Evolutionary conservation across 2,888 invertebrate genomes (phyloP).

Genomic region (Lycia hirtaria): DNA sequence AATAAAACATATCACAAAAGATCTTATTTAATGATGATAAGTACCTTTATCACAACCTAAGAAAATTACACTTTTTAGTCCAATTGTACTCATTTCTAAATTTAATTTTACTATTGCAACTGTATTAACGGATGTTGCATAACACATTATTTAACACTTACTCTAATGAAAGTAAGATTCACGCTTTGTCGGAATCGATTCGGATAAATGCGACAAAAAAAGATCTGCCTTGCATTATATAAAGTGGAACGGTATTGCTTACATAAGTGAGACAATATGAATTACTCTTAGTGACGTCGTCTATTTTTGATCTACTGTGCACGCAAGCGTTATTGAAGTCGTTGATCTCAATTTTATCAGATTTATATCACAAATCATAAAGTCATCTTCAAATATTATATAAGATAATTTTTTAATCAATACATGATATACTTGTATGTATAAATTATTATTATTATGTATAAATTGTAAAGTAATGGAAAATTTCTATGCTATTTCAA

Average conservation of each 20-base stretch:
- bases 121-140: conserved; percentile 52
- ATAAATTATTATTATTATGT: too few species aligned
- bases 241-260: conserved; percentile 46
- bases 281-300: conserved; percentile 27
- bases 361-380: not conserved
- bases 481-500: not conserved
- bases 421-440: too few species aligned
- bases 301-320: conserved; percentile 9
- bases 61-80: conserved; percentile 35
- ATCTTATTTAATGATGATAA: not conserved
- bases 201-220: conserved; percentile 51
- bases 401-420: not conserved
- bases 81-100: conserved; percentile 43
- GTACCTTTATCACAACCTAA: conserved; percentile 2
- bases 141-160: conserved; percentile 58
- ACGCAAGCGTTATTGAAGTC: not conserved
- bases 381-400: not conserved
- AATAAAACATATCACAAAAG: not conserved
- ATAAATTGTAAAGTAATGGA: not conserved
- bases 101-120: conserved; percentile 52
- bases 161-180: conserved; percentile 56
- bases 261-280: conserved; percentile 39
- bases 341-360: not conserved
- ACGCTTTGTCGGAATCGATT: conserved; percentile 52
- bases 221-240: conserved; percentile 48